Evolutionary conservation across 2,888 invertebrate species (phyloP).

Genomic region (Luffia ferchaultella): DNA sequence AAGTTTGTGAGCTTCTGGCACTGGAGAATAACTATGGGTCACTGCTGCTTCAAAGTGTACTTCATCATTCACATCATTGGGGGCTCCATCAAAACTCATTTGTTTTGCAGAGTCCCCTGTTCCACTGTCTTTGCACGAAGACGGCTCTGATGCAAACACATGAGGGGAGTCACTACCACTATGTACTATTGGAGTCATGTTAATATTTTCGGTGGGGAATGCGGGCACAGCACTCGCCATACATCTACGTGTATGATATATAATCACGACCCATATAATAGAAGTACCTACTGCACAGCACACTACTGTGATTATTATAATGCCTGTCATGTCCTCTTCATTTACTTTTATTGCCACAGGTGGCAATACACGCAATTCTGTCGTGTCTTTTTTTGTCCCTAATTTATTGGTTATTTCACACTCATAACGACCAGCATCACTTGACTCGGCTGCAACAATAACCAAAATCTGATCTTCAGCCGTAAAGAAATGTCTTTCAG

Average conservation of each 20-base stretch:
- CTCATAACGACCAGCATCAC: constrained; percentile 87
- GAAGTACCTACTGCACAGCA: constrained; percentile 93
- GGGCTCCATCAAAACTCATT: constrained; percentile 70
- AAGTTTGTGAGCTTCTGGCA: constrained; percentile 58
- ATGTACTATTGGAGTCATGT: constrained; percentile 58
- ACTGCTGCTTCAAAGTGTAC: constrained; percentile 54
- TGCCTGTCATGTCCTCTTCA: constrained; percentile 83
- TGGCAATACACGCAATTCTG: constrained; percentile 76
- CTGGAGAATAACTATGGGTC: constrained; percentile 53
- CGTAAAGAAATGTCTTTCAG: constrained; percentile 87
- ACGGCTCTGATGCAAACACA: constrained; percentile 73
- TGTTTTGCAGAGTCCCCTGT: constrained; percentile 82
- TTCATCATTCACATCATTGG: constrained; percentile 50
- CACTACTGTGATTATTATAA: constrained; percentile 89
- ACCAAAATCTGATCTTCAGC: constrained; percentile 88
- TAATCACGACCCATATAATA: constrained; percentile 90
- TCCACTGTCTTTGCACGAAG: constrained; percentile 81
- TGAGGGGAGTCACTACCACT: constrained; percentile 60
- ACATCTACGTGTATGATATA: constrained; percentile 82
- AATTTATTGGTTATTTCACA: constrained; percentile 90
- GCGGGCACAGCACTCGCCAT: constrained; percentile 51
- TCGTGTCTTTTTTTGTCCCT: constrained; percentile 77
- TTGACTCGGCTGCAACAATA: constrained; percentile 79
- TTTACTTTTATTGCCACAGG: constrained; percentile 61
- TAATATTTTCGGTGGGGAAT: constrained; percentile 51